Evolutionary conservation across 2,113 vertebrate species (phyloP), one percentile per base, ranked within the genome.

Genomic region (Psammodynastes pulverulentus): DNA sequence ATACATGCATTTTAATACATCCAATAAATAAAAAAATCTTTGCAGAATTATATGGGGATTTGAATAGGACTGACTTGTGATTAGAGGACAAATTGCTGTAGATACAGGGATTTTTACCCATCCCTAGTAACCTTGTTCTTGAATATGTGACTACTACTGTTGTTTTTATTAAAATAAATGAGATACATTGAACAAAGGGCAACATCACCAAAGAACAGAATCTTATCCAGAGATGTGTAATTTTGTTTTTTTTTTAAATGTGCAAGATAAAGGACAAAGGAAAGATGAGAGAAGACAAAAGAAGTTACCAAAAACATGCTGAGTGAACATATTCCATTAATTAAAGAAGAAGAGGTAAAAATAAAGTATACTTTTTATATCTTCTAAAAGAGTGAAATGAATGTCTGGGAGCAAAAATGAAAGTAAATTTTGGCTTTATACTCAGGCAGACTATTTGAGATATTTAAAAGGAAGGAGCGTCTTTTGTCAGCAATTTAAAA

Each of bases 241-340:
- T 58, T n/a, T n/a, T n/a, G n/a, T n/a, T n/a, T 6, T 51, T 24
- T 54, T 43, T 56, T 56, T 5, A 5, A 29, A 34, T 34, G 49
- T n/a, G 49, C 10, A 88, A 56, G 79, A 56, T 54, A 34, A 91
- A 91, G 45, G 10, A 54, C 24, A 90, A 43, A 8, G 23, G 48
- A 58, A 56, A 19, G 43, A 86, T 54, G 53, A 58, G 29, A 46
- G 56, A 89, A 89, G 88, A 89, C 88, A 89, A 89, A 89, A 58
- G 88, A 67, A 5, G 15, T 29, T n/a, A 46, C 56, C 62, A n/a
- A 9, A 23, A 45, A 58, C 17, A 48, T 23, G 53, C 52, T 58
- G 84, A 86, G 56, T 19, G 48, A 46, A 72, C 29, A 58, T 12
- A 58, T 84, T 86, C 17, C 52, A 53, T 91, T 91, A 91, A 86